Evolutionary conservation across 2,797 vertebrate species (phyloP), one percentile per base, ranked within the genome.

Genomic region (Rhynchonycteris naso): DNA sequence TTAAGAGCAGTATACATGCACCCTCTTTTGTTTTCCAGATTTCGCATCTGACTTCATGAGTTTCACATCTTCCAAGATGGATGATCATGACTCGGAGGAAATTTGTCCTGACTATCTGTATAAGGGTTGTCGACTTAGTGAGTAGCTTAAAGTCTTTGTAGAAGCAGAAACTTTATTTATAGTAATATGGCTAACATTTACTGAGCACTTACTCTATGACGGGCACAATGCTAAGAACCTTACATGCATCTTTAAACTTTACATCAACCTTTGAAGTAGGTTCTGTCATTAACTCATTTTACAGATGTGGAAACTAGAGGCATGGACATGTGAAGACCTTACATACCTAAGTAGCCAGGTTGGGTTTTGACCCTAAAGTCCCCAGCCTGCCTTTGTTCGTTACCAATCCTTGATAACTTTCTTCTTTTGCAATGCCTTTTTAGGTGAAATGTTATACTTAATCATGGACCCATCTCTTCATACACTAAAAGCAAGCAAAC

Each of bases 41-140:
- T n/a, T 88, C 15, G 1, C 21, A 3, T 33, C 0, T 2, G 4
- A 61, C 0, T 4, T 43, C 19, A 0, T 1, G 1, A 74, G 16
- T 18, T 16, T 47, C n/a, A 0, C 2, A 2, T 81, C 56, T 38
- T 71, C 93, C 58, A 47, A 1, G 52, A 54, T 12, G 24, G 71
- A 63, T 66, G 52, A 72, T 30, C 43, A 0, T 15, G 71, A 1
- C 50, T 50, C 82, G 21, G 3, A 96, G 24, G 93, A 93, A 63
- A 97, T 97, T 91, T 97, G 97, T 90, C 74, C 78, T 11, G 88
- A 95, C 61, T 2, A 97, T 47, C 96, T 97, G 69, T 0, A n/a
- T 43, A 75, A 85, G 15, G 0, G 65, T 0, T 97, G 97, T 80
- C 90, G 21, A 1, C 38, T 24, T 63, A 43, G 97, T 97, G 59